Conservation (phyloP, 2,888 invertebrate species). For the Philereme transversata region DNA sequence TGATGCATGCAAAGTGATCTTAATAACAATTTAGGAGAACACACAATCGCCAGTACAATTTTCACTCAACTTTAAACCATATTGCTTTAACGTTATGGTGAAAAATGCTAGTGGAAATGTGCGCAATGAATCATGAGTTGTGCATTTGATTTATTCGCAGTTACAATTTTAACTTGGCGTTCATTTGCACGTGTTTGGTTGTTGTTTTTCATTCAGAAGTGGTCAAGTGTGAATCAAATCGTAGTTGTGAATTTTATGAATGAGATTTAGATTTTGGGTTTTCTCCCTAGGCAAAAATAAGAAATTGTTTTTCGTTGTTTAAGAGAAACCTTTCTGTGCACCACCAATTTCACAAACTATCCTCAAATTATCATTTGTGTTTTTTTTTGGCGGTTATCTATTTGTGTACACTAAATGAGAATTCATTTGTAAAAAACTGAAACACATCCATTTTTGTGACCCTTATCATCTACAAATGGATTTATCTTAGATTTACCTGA, state of each 20-base stretch:
- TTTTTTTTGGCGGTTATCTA: too few species aligned
- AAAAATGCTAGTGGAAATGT: neutral
- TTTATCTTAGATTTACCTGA: too few species aligned
- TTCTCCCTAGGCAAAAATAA: too few species aligned
- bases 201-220: conserved; percentile 39
- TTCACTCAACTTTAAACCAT: conserved; percentile 32
- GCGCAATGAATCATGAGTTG: conserved; percentile 55
- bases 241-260: conserved; percentile 19
- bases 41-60: conserved; percentile 10
- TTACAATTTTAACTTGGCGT: conserved; percentile 59
- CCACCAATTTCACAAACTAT: too few species aligned
- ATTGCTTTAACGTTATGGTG: conserved; percentile 17
- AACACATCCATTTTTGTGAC: too few species aligned
- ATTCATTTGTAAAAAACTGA: too few species aligned
- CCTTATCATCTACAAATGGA: too few species aligned
- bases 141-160: conserved; percentile 65
- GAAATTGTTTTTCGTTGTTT: too few species aligned
- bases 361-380: too few species aligned
- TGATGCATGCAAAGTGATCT: conserved; percentile 50
- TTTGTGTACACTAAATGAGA: too few species aligned
- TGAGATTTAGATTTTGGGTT: conserved; percentile 1
- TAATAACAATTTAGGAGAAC: conserved; percentile 44
- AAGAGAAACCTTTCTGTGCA: too few species aligned
- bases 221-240: conserved; percentile 21
- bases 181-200: conserved; percentile 56